Percentiles rank a stretch among this genome's conserved stretches.
phyloP scores from a whole-genome alignment of 2,888 invertebrate genomes.

The Andricus curvator region DNA sequence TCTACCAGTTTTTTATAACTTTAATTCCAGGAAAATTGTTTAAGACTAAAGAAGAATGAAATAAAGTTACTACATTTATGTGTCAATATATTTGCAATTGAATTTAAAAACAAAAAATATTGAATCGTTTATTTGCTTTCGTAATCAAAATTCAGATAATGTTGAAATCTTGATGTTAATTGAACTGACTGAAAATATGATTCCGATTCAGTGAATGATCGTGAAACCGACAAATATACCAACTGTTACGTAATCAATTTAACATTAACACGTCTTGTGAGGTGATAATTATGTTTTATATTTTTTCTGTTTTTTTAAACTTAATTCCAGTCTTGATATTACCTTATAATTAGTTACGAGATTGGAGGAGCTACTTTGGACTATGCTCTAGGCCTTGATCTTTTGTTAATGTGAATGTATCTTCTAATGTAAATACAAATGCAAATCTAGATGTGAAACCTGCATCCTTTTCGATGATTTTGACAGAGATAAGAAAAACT shows the following conservation, averaged over 20 bases:
- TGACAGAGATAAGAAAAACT: slow-evolving; percentile 1
- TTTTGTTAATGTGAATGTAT: background rate
- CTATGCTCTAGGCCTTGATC: background rate
- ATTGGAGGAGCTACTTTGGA: background rate
- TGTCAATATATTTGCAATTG: background rate
- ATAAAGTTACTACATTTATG: background rate
- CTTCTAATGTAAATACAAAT: background rate
- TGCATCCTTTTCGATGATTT: background rate
- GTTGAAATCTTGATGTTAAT: background rate
- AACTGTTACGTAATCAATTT: background rate
- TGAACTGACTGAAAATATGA: background rate
- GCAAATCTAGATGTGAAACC: background rate
- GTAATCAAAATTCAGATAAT: background rate
- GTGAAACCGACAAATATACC: background rate
- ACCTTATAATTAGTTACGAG: background rate
- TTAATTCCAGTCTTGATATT: background rate
- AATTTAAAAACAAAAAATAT: background rate
- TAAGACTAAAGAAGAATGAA: too few species aligned
- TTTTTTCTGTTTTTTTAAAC: background rate
- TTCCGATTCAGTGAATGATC: background rate
- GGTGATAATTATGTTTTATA: background rate
- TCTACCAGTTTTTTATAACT: background rate
- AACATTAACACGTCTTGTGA: background rate
- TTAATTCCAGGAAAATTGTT: too few species aligned
- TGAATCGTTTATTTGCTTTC: background rate